These are phyloP conservation scores for Pipistrellus nathusii DNA, from an alignment of 2,797 vertebrate species.

Conservation along the genomic window DNA sequence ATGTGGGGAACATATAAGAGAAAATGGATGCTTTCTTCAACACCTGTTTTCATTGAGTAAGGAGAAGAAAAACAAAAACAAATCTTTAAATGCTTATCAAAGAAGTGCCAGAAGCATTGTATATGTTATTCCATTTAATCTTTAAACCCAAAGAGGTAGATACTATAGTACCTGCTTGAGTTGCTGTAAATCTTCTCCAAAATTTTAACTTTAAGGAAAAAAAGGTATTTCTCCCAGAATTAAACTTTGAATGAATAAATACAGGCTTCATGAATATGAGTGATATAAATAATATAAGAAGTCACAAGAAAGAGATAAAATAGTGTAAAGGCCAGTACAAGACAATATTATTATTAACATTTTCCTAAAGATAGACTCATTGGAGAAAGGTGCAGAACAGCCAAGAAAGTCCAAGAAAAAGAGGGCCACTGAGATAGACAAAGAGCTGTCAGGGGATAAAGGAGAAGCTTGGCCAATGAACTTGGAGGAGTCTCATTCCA, in stretches of 20 bases:
- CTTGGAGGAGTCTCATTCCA: not conserved
- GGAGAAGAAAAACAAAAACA: slow-evolving; percentile 3
- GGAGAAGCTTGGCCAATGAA: not conserved
- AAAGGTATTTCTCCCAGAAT: not conserved
- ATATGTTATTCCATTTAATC: slow-evolving; percentile 32
- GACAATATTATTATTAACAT: not conserved
- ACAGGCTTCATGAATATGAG: not conserved
- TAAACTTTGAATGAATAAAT: slow-evolving; percentile 34
- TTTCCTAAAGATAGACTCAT: not conserved
- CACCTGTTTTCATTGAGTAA: slow-evolving; percentile 72
- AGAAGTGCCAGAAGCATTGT: slow-evolving; percentile 41
- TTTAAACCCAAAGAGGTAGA: not conserved
- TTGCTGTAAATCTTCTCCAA: not conserved
- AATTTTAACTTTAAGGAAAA: slow-evolving; percentile 30
- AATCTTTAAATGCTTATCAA: slow-evolving; percentile 37
- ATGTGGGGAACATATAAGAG: slow-evolving; percentile 7
- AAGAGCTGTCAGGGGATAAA: not conserved
- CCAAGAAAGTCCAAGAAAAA: not conserved
- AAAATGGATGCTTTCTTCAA: slow-evolving; percentile 52
- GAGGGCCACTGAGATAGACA: not conserved
- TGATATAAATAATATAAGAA: not conserved
- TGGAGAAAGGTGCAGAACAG: not conserved
- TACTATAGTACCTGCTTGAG: not conserved
- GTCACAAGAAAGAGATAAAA: not conserved
- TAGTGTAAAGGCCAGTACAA: not conserved